A percentile compares a stretch with the other conserved stretches of the same genome.
These are phyloP conservation scores for Phylloscopus collybita DNA, from an alignment of 2,797 vertebrate genomes.

Conservation along the genomic window DNA sequence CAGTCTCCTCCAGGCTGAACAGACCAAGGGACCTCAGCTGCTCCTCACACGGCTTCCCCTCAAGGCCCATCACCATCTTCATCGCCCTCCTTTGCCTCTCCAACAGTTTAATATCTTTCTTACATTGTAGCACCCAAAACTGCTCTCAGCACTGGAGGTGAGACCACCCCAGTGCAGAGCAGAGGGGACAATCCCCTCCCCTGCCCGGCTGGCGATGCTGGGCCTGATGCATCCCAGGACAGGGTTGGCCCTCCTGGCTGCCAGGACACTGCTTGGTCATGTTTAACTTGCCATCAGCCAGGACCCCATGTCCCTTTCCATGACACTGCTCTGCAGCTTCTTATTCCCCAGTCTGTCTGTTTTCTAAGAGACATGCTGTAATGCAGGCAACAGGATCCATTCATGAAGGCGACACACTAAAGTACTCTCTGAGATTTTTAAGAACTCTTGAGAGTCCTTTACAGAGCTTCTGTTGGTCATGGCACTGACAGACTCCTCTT, in stretches of 20 bases:
- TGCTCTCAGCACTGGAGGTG: accelerated
- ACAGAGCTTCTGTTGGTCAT: neutral
- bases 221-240: neutral
- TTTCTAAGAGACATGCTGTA: neutral
- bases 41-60: accelerated
- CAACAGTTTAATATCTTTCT: neutral
- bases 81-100: neutral
- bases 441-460: neutral
- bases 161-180: accelerated
- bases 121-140: neutral
- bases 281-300: accelerated
- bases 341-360: accelerated
- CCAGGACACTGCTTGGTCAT: neutral
- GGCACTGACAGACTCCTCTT: neutral
- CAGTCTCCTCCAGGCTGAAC: neutral
- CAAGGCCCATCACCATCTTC: neutral
- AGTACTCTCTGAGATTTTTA: neutral
- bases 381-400: neutral
- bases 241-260: neutral
- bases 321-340: neutral
- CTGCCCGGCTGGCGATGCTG: accelerated
- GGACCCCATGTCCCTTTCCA: neutral
- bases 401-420: neutral
- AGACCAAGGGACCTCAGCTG: neutral
- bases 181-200: neutral